These are phyloP conservation scores for Trigoniulus corallinus DNA, from an alignment of 1,140 invertebrate species.

Conservation along the genomic window DNA sequence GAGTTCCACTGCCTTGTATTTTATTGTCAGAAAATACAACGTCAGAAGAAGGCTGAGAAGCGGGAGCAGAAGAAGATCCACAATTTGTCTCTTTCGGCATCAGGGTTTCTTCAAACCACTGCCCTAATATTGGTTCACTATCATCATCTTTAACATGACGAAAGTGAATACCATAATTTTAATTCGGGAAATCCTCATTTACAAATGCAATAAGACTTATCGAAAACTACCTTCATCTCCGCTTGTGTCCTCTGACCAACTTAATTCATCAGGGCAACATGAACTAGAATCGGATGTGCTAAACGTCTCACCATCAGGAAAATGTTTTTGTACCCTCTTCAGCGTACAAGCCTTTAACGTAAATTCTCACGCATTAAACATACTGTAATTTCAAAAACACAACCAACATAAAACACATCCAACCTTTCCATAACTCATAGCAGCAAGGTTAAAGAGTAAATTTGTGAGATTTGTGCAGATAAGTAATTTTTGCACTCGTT, in stretches of 20 bases:
- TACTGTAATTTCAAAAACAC: too few relatives aligned
- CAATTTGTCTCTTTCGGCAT: conserved; percentile 55
- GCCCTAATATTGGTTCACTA: conserved; percentile 74
- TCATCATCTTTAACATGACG: conserved; percentile 37
- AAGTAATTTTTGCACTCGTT: conserved; percentile 45
- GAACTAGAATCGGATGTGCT: conserved; percentile 80
- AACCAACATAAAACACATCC: conserved; percentile 3
- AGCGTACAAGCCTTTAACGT: conserved; percentile 47
- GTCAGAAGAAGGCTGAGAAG: conserved; percentile 27
- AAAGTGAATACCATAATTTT: not conserved
- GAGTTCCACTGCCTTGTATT: conserved; percentile 14
- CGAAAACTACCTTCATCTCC: conserved; percentile 52
- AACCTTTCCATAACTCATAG: conserved; percentile 72
- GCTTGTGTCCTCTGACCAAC: conserved; percentile 73
- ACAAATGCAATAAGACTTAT: not conserved
- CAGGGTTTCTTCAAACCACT: conserved; percentile 83
- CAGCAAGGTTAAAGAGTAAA: conserved; percentile 67
- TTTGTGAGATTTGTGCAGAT: conserved; percentile 50
- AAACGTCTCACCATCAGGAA: conserved; percentile 54
- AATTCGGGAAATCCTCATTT: not conserved
- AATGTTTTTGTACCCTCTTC: conserved; percentile 62
- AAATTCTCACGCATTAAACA: conserved; percentile 1
- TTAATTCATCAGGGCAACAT: conserved; percentile 77
- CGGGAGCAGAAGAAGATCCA: conserved; percentile 16
- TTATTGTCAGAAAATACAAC: not conserved